These are phyloP conservation scores for Lutjanus erythropterus DNA, from an alignment of 2,113 vertebrate genomes.

Conservation along the genomic window DNA sequence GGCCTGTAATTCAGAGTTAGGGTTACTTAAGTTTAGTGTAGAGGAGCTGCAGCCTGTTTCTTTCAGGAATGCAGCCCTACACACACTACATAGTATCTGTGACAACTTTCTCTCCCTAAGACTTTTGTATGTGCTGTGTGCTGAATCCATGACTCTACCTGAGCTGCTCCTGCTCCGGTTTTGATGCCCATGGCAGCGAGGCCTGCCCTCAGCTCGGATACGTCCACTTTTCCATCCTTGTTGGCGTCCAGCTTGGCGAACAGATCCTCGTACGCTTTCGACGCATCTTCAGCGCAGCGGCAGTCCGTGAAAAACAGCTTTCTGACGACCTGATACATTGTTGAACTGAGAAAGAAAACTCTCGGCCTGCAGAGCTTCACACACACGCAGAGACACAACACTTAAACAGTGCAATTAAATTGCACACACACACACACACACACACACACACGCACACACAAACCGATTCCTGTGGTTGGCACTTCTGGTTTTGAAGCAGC, in stretches of 20 bases:
- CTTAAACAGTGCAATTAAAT: no score
- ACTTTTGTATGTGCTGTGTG: neutral
- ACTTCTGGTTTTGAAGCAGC: slow-evolving; percentile 53
- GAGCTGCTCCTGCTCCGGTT: slow-evolving; percentile 85
- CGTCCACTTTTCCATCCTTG: slow-evolving; percentile 92
- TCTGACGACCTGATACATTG: slow-evolving; percentile 72
- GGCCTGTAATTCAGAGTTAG: neutral
- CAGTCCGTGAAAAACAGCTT: slow-evolving; percentile 80
- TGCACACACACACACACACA: neutral
- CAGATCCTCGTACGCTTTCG: slow-evolving; percentile 87
- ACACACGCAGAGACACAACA: neutral
- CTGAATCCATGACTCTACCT: slow-evolving; percentile 82
- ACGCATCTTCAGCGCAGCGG: slow-evolving; percentile 76
- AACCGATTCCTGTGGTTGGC: slow-evolving; percentile 31
- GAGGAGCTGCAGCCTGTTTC: neutral
- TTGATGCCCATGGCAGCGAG: slow-evolving; percentile 89
- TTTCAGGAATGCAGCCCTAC: neutral
- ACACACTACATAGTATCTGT: neutral
- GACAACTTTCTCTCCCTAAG: neutral
- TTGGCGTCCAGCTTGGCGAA: slow-evolving; percentile 92
- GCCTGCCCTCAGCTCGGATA: slow-evolving; percentile 90
- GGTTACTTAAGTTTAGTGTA: neutral
- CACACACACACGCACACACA: neutral
- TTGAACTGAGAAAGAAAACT: neutral
- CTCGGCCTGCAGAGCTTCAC: slow-evolving; percentile 10